Conservation (phyloP, 2,888 invertebrate genomes). For the Lissonota sp. region DNA sequence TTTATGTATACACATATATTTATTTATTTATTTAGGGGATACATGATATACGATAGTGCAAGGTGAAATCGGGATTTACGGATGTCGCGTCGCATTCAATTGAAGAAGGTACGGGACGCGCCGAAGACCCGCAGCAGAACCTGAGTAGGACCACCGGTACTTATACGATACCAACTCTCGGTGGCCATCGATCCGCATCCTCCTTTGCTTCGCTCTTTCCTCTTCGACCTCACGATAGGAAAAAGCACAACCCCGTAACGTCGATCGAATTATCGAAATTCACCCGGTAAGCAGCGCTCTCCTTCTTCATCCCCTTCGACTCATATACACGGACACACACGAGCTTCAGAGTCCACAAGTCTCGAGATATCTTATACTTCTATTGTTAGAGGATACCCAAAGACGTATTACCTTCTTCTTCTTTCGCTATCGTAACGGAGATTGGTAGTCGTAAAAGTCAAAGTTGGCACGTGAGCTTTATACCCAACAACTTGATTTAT, state of each 20-base stretch:
- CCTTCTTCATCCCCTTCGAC: constrained; percentile 22
- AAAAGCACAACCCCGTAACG: constrained; percentile 22
- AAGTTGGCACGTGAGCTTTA: constrained; percentile 25
- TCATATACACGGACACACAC: too few relatives aligned
- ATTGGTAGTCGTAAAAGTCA: constrained; percentile 20
- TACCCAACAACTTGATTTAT: constrained; percentile 35
- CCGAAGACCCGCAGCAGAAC: constrained; percentile 29
- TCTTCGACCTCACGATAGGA: too few relatives aligned
- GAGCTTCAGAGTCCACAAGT: background rate
- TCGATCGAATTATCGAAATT: constrained; percentile 68
- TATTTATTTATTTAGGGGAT: background rate
- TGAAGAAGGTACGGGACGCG: constrained; percentile 61
- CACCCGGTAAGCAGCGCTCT: constrained; percentile 52
- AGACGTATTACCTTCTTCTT: constrained; percentile 1
- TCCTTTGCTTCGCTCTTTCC: background rate
- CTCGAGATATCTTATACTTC: constrained; percentile 26
- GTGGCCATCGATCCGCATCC: constrained; percentile 60
- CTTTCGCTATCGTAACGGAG: constrained; percentile 7
- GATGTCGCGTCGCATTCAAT: constrained; percentile 65
- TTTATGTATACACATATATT: background rate
- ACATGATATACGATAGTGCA: constrained; percentile 41
- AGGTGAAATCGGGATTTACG: constrained; percentile 60
- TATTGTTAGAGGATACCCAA: constrained; percentile 11
- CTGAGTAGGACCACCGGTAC: constrained; percentile 7
- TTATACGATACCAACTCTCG: constrained; percentile 44